Percentiles rank a stretch among this genome's conserved stretches.
phyloP scores from a whole-genome alignment of 2,113 vertebrate genomes.

The Plecturocebus donacophilus region DNA sequence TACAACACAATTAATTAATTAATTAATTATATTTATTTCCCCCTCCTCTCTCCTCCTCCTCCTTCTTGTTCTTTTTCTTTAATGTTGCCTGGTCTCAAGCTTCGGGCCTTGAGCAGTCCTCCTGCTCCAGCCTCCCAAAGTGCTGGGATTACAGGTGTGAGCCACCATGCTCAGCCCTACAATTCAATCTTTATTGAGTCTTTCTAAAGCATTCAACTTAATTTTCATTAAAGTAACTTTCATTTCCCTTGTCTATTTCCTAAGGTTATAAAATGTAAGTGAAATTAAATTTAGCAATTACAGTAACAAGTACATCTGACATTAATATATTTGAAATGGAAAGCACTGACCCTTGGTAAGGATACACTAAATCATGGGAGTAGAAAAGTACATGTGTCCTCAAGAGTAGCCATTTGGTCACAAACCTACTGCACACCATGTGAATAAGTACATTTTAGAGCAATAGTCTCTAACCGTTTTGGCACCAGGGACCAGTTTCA shows the following conservation, averaged over 20 bases:
- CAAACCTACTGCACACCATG: background rate
- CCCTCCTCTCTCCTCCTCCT: too few species aligned
- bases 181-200: too few species aligned
- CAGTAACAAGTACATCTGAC: background rate
- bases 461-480: too few species aligned
- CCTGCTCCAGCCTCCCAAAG: too few species aligned
- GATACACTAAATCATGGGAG: background rate
- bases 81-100: too few species aligned
- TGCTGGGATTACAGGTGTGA: too few species aligned
- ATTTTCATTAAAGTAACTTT: background rate
- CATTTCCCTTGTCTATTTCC: background rate
- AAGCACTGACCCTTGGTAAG: background rate
- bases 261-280: conserved; percentile 8
- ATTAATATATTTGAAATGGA: background rate
- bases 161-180: too few species aligned
- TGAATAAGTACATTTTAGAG: background rate
- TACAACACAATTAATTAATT: background rate
- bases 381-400: background rate
- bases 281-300: background rate
- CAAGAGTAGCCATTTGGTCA: background rate
- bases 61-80: too few species aligned
- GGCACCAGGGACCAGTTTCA: too few species aligned
- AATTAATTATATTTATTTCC: too few species aligned
- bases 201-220: background rate
- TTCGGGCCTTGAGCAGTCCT: too few species aligned